Conservation (phyloP, 2,797 vertebrate genomes). For the Staurois parvus region DNA sequence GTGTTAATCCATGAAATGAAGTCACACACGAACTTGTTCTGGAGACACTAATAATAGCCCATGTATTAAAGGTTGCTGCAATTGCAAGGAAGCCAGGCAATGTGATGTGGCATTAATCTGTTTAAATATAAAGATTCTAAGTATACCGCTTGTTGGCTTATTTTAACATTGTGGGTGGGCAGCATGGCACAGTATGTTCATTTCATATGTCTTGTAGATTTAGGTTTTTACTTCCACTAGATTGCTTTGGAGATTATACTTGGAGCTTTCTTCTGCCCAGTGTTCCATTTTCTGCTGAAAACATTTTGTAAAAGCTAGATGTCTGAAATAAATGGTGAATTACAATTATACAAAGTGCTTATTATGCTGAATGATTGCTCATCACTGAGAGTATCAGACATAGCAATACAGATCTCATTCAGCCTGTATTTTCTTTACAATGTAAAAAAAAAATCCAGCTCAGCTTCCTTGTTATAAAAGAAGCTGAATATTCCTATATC, state of each 20-base stretch:
- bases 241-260: slow-evolving; percentile 28
- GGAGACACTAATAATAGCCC: slow-evolving; percentile 38
- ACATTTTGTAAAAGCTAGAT: not conserved
- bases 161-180: slow-evolving; percentile 48
- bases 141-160: slow-evolving; percentile 15
- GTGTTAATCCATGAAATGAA: slow-evolving; percentile 45
- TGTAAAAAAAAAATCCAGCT: too few species aligned
- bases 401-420: too few species aligned
- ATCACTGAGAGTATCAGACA: too few species aligned
- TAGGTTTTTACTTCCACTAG: slow-evolving; percentile 14
- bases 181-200: slow-evolving; percentile 43
- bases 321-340: too few species aligned
- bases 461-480: too few species aligned
- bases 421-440: too few species aligned
- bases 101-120: slow-evolving; percentile 46
- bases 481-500: too few species aligned
- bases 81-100: slow-evolving; percentile 19
- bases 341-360: too few species aligned
- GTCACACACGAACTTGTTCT: slow-evolving; percentile 33
- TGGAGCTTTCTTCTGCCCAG: slow-evolving; percentile 6
- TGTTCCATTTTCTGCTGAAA: not conserved
- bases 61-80: slow-evolving; percentile 25
- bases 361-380: too few species aligned
- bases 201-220: slow-evolving; percentile 17
- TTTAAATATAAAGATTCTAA: slow-evolving; percentile 26